Base-by-base conservation (phyloP, 1,140 invertebrate species). In the Musca domestica region DNA sequence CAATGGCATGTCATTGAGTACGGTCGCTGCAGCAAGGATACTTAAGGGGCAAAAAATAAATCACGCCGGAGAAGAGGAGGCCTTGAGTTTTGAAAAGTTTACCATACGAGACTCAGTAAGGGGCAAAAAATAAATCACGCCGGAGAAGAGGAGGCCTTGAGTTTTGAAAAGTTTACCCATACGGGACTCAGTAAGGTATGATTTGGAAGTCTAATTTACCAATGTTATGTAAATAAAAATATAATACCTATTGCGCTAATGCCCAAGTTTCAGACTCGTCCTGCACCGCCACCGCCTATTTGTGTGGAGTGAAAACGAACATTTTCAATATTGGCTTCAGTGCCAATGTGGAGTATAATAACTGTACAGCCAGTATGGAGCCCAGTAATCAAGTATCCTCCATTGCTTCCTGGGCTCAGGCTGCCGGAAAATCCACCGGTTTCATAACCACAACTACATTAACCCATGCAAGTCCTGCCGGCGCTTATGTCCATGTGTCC, bases 261-360 rank as follows among this genome's bases (percentile, higher is more conserved):
- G 85, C 85, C 14, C 92, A 94, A 86, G 89, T 91, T 0, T 86
- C 94, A 0, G 94, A 96, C 77, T 92, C 90, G 0, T 92, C 92
- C 0, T 89, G 86, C 17, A 89, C 89, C 0, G 74, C 80, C 3
- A 93, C 91, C 2, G 91, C 92, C 0, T 90, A 90, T 70, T 77
- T 93, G 20, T 84, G 85, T 30, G 92, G 92, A 6, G 86, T 92
- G 0, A 94, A 94, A 80, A 85, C 86, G 1, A 91, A 91, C 71
- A 84, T 84, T 34, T 85, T 84, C 15, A 88, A 86, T 1, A 72
- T 92, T 3, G 91, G 91, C 0, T 83, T 93, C 0, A 87, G 56
- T 83, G 88, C 73, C 68, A 83, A 69, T 71, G 93, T 94, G 0
- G 72, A 81, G 48, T 78, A 83, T 1, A 82, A 84, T 15, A 87